Conservation (phyloP, 2,113 vertebrate species). For the Odocoileus hemionus region DNA sequence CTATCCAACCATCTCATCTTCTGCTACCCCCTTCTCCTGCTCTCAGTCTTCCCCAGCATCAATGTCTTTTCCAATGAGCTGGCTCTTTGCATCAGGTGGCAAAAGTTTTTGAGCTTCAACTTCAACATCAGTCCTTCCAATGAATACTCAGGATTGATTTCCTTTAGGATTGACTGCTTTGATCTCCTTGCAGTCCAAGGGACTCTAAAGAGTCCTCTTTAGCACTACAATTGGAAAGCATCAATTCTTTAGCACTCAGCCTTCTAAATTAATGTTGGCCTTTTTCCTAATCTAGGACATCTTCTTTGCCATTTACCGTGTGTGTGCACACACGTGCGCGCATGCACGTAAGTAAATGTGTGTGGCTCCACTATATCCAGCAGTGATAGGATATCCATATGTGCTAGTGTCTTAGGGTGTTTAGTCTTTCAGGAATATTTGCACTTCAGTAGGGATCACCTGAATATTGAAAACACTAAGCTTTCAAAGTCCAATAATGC, state of each 20-base stretch:
- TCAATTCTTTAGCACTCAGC: neutral
- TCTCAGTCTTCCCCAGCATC: neutral
- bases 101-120: neutral
- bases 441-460: neutral
- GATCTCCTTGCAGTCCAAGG: neutral
- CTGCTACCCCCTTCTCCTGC: neutral
- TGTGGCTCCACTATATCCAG: neutral
- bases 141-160: neutral
- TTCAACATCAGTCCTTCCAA: neutral
- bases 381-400: fast-evolving
- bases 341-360: fast-evolving
- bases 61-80: neutral
- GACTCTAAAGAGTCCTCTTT: neutral
- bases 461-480: neutral
- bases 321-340: fast-evolving
- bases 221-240: neutral
- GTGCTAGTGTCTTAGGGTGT: too few relatives aligned
- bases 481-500: neutral
- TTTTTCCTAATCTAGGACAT: neutral
- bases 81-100: neutral
- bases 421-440: neutral
- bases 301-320: neutral
- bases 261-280: neutral
- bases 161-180: neutral
- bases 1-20: neutral